Base-by-base conservation (phyloP, 2,797 vertebrate genomes). In the Hyperoplus immaculatus region DNA sequence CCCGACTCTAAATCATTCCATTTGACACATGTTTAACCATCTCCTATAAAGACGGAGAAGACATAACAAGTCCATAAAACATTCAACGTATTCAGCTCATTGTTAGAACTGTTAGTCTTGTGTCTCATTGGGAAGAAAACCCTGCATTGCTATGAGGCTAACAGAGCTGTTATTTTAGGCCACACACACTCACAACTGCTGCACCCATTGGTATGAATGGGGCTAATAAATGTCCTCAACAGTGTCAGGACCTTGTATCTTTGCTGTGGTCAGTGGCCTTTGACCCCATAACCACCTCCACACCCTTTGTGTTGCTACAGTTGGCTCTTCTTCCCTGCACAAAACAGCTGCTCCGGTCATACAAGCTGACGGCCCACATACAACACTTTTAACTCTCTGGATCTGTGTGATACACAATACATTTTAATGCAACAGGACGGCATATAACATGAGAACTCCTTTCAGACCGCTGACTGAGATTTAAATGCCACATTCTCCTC, bases 111-210 rank as follows among this genome's bases (percentile, higher is more conserved):
- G 21, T 42, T 36, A 3, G 18, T 14, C n/a, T 29, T 41, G 43
- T 55, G 49, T 42, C 15, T 49, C 42, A 72, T 29, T 42, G 54
- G 10, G 29, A 64, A 51, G 21, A 8, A 46, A 50, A 16, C 51
- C 9, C n/a, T n/a, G 39, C 67, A 59, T 41, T 29, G 64, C 46
- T 47, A 13, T 39, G 12, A 41, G 56, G 36, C 16, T 14, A 29
- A 39, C 65, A 15, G 39, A n/a, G 66, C 55, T 56, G 45, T 64
- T 56, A 55, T n/a, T 38, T 47, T 10, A 29, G 91, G 89, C 91
- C 93, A 93, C 93, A 94, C 93, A 93, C 88, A 89, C 78, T 9
- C 58, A 42, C 56, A 13, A 69, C 58, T 75, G 72, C 58, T 82
- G 62, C 71, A 73, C 65, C 77, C 61, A 58, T 77, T 78, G 72